Evolutionary conservation across 2,113 vertebrate species (phyloP).

Genomic region (Lutjanus erythropterus): DNA sequence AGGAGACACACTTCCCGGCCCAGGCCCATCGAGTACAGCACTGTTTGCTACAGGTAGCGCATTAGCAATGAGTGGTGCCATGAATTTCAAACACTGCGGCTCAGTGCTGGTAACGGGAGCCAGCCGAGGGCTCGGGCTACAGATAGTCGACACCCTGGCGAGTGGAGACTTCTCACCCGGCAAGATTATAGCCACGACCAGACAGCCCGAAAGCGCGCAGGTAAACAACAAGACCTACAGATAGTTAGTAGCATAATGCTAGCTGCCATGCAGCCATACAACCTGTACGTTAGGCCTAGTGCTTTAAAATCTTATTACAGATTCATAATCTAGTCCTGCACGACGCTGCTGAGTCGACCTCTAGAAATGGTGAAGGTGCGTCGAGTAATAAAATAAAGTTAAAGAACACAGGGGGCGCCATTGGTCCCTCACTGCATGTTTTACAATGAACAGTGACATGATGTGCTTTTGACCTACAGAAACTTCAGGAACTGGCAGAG

Average conservation of each 20-base stretch:
- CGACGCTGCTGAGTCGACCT: too few species aligned
- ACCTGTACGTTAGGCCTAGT: too few species aligned
- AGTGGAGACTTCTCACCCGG: constrained; percentile 74
- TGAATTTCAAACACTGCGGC: constrained; percentile 74
- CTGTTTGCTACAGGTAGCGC: accelerated
- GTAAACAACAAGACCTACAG: too few species aligned
- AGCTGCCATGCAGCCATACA: neutral
- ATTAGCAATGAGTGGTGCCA: constrained; percentile 49
- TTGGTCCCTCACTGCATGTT: neutral
- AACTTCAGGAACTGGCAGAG: constrained; percentile 72
- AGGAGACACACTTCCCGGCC: too few species aligned
- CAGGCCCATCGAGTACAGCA: too few species aligned
- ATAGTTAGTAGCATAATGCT: too few species aligned
- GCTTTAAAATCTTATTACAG: neutral
- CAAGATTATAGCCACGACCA: constrained; percentile 82
- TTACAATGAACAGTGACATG: neutral
- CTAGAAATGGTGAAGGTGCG: neutral
- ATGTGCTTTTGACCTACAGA: constrained; percentile 47
- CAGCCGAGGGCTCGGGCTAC: constrained; percentile 84
- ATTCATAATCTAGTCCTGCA: neutral
- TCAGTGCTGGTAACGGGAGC: constrained; percentile 86
- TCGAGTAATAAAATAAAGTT: neutral
- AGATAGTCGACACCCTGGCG: constrained; percentile 81
- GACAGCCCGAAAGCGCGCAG: constrained; percentile 76
- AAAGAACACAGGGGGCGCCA: constrained; percentile 4